Evolutionary conservation across 1,140 invertebrate species (phyloP), one percentile per base, ranked within the genome.

Genomic region (Trichogramma pretiosum): DNA sequence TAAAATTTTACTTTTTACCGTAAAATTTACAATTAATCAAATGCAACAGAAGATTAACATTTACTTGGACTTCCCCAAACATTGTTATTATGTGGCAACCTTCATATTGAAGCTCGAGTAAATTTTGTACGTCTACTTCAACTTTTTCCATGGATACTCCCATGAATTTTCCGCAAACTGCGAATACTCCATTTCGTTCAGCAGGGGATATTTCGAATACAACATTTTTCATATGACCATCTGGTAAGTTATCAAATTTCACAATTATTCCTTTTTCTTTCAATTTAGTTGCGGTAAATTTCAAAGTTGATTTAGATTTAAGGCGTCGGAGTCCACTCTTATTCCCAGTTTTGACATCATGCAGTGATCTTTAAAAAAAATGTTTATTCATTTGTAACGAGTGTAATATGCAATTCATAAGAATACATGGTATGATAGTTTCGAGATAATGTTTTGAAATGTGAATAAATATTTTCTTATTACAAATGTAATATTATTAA

Each of bases 11-110:
- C 17, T 58, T 69, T 61, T 83, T 81, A 30, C 80, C 79, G 60
- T 87, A 88, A 69, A 87, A 88, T 65, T 89, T 89, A 46, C 78
- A 78, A 65, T 88, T 88, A 11, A 89, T 67, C 41, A 89, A 74
- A 63, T 82, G 82, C 33, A 89, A 73, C 7, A 88, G 67, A 22
- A 88, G 71, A 65, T 89, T 88, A 17, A 88, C 82, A 59, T 88
- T 88, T 38, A 88, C 77, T 64, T 82, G 83, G 3, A 84, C 84
- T 65, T 81, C 83, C 11, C 82, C 83, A 66, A 88, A 89, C 74
- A 89, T 81, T 56, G 86, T 79, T 77, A 87, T 87, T 2, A 87
- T 80, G 9, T 82, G 73, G 10, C 81, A 78, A 34, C 86, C 85
- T 59, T 89, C 85, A 60, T 84, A 89, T 61, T 90, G 85, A 28